Conservation (phyloP, 2,888 invertebrate genomes). For the Monochamus alternatus region DNA sequence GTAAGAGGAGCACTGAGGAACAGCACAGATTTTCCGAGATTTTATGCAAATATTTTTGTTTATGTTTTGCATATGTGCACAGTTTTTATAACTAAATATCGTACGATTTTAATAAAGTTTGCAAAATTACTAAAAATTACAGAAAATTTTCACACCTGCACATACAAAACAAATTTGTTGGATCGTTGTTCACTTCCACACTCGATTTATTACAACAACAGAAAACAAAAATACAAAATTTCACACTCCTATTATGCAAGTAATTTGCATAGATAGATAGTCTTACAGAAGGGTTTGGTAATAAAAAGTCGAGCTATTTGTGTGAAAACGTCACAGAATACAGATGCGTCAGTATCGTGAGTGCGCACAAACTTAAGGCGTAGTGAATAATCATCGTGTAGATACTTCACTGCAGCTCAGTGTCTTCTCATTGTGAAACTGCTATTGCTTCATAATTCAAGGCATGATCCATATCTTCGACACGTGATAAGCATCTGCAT, state of each 20-base stretch:
- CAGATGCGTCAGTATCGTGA: background rate
- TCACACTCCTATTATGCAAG: constrained; percentile 15
- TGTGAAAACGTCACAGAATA: background rate
- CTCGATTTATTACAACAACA: too few species aligned
- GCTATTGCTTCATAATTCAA: constrained; percentile 22
- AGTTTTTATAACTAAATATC: too few species aligned
- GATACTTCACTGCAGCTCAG: constrained; percentile 1
- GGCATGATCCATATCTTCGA: constrained; percentile 11
- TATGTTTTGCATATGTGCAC: too few species aligned
- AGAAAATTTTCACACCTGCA: too few species aligned
- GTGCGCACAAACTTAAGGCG: background rate
- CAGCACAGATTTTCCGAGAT: too few species aligned
- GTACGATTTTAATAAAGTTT: too few species aligned
- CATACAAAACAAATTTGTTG: too few species aligned
- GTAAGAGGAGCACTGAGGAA: too few species aligned
- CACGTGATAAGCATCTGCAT: constrained; percentile 62
- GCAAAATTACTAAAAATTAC: too few species aligned
- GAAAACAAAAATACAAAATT: too few species aligned
- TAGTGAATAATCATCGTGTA: constrained; percentile 3
- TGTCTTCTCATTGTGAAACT: constrained; percentile 20
- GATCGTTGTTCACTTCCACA: too few species aligned
- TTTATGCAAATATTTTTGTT: too few species aligned
- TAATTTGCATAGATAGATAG: constrained; percentile 63
- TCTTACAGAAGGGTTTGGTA: constrained; percentile 52
- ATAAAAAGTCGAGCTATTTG: constrained; percentile 41